Percentiles rank a stretch among this genome's conserved stretches.
These are phyloP conservation scores for Mantis religiosa DNA, from an alignment of 2,888 invertebrate species.

Conservation along the genomic window DNA sequence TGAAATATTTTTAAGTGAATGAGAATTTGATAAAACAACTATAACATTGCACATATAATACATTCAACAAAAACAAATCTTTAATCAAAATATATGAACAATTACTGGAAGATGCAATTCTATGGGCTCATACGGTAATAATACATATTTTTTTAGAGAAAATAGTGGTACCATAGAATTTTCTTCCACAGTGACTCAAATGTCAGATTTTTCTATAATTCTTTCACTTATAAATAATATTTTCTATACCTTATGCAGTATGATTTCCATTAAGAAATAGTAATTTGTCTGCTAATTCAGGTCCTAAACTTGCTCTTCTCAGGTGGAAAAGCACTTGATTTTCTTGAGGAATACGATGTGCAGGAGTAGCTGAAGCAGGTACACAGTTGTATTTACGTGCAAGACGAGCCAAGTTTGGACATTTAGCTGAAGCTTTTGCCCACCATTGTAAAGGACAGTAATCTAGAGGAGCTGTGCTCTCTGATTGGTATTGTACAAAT, in stretches of 20 bases:
- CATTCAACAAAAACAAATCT: background rate
- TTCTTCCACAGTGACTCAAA: background rate
- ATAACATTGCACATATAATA: background rate
- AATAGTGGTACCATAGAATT: background rate
- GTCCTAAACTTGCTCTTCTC: slow-evolving; percentile 43
- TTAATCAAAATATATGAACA: background rate
- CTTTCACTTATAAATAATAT: background rate
- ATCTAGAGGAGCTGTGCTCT: slow-evolving; percentile 45
- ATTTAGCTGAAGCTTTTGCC: slow-evolving; percentile 42
- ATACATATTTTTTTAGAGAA: background rate
- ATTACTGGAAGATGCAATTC: background rate
- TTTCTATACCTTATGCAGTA: background rate
- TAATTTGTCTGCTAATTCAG: slow-evolving; percentile 44
- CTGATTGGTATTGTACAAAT: slow-evolving; percentile 47
- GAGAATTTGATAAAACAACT: background rate
- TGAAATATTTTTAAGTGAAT: background rate
- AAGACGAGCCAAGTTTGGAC: slow-evolving; percentile 44
- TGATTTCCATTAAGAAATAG: slow-evolving; percentile 43
- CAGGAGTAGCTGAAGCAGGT: slow-evolving; percentile 46
- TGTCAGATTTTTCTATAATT: background rate
- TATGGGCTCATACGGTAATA: background rate
- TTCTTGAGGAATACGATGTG: slow-evolving; percentile 43
- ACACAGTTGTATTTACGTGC: slow-evolving; percentile 47
- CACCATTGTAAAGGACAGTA: slow-evolving; percentile 50
- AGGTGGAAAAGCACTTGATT: slow-evolving; percentile 42